phyloP scores from a whole-genome alignment of 2,888 invertebrate genomes.

The Dicyrtomina minuta region DNA sequence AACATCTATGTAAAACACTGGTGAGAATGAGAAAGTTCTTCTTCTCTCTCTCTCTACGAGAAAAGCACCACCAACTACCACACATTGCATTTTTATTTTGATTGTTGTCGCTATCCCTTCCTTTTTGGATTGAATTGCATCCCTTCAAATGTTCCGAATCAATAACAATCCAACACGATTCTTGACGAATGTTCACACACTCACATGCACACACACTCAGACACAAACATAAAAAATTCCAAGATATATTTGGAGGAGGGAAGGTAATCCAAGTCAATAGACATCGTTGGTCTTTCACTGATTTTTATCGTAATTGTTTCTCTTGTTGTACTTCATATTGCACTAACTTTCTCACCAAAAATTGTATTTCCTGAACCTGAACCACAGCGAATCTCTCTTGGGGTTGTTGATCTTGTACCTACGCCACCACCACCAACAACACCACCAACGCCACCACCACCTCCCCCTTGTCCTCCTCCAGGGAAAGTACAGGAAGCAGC shows the following conservation, averaged over 20 bases:
- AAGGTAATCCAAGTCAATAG: not conserved
- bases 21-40: no score
- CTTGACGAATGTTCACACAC: no score
- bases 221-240: not conserved
- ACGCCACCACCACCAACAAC: slow-evolving; percentile 30
- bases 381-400: slow-evolving; percentile 54
- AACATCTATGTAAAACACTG: no score
- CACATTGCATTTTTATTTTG: not conserved
- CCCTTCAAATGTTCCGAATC: no score
- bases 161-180: no score
- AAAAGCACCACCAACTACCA: no score
- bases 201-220: not conserved
- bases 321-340: slow-evolving; percentile 47
- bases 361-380: slow-evolving; percentile 48
- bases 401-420: slow-evolving; percentile 49
- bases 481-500: slow-evolving; percentile 58
- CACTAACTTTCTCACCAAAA: slow-evolving; percentile 53
- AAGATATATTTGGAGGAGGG: not conserved
- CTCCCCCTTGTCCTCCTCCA: not conserved
- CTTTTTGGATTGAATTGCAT: no score
- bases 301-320: not conserved
- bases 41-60: no score
- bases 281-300: not conserved
- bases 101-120: no score
- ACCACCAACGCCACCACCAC: slow-evolving; percentile 47